A percentile compares a stretch with the other conserved stretches of the same genome.
Evolutionary conservation across 2,797 vertebrate species (phyloP).

Genomic region (Alauda arvensis): DNA sequence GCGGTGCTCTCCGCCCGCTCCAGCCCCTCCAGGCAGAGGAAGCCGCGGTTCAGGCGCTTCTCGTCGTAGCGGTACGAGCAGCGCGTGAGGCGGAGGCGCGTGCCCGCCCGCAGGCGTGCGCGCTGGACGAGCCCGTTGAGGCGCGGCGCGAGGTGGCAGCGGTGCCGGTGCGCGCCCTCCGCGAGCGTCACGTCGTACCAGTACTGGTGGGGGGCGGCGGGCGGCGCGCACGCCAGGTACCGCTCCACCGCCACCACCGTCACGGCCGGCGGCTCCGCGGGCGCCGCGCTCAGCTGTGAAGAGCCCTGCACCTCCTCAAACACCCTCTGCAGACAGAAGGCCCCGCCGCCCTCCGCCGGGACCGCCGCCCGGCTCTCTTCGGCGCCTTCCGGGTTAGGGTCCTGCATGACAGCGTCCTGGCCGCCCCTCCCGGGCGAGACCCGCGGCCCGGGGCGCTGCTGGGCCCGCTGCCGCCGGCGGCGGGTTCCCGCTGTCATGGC

Average conservation of each 20-base stretch:
- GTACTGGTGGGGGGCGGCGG: slow-evolving; percentile 31
- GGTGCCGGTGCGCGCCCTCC: slow-evolving; percentile 74
- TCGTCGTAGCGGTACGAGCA: slow-evolving; percentile 82
- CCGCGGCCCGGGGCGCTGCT: not conserved
- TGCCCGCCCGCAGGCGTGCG: slow-evolving; percentile 76
- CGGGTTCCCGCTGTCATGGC: not conserved
- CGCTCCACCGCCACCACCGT: slow-evolving; percentile 79
- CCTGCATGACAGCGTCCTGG: slow-evolving; percentile 4
- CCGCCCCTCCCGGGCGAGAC: not conserved
- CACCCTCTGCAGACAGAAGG: slow-evolving; percentile 47
- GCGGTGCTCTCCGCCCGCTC: not conserved
- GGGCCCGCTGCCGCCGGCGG: not conserved
- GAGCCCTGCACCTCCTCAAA: slow-evolving; percentile 58
- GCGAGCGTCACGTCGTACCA: slow-evolving; percentile 84
- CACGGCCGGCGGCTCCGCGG: slow-evolving; percentile 55
- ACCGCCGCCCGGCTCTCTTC: not conserved
- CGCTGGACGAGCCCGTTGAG: slow-evolving; percentile 75
- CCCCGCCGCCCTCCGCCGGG: not conserved
- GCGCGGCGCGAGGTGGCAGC: slow-evolving; percentile 72
- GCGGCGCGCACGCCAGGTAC: slow-evolving; percentile 68
- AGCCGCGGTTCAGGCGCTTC: slow-evolving; percentile 73
- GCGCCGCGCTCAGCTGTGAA: slow-evolving; percentile 47
- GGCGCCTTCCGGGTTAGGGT: not conserved
- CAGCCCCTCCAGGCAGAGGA: slow-evolving; percentile 74
- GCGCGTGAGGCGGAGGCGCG: slow-evolving; percentile 65